phyloP scores from a whole-genome alignment of 1,140 invertebrate species.

The Kradibia gibbosae region DNA sequence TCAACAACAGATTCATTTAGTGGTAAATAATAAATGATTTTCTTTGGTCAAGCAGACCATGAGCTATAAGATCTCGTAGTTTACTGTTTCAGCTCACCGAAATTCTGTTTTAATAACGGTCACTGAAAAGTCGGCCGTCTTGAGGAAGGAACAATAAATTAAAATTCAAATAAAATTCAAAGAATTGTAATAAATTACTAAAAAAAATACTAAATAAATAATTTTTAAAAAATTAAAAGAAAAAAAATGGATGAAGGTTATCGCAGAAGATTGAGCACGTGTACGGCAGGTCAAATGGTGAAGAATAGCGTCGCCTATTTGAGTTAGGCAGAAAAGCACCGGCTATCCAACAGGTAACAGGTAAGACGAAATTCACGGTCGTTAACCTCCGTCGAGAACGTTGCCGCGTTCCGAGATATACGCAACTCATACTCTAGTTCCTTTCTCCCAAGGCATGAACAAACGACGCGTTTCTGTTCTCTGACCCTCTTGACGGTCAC shows the following conservation, averaged over 20 bases:
- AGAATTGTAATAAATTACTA: too few species aligned
- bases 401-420: conserved; percentile 7
- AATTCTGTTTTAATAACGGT: too few species aligned
- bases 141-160: too few species aligned
- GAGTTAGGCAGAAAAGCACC: background rate
- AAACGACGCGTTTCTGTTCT: conserved; percentile 54
- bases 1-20: background rate
- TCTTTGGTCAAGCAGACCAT: too few species aligned
- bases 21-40: background rate
- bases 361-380: conserved; percentile 60
- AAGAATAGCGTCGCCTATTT: conserved; percentile 23
- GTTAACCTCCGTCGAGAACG: conserved; percentile 53
- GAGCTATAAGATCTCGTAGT: too few species aligned
- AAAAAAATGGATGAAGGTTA: background rate
- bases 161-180: too few species aligned
- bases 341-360: conserved; percentile 53
- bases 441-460: conserved; percentile 57
- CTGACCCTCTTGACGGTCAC: conserved; percentile 57
- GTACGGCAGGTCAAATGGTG: background rate
- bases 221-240: too few species aligned
- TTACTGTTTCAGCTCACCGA: too few species aligned
- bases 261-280: background rate
- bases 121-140: too few species aligned
- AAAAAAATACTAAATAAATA: too few species aligned
- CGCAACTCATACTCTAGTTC: conserved; percentile 48